phyloP scores from a whole-genome alignment of 2,888 invertebrate genomes.

The Folsomia manolachei region DNA sequence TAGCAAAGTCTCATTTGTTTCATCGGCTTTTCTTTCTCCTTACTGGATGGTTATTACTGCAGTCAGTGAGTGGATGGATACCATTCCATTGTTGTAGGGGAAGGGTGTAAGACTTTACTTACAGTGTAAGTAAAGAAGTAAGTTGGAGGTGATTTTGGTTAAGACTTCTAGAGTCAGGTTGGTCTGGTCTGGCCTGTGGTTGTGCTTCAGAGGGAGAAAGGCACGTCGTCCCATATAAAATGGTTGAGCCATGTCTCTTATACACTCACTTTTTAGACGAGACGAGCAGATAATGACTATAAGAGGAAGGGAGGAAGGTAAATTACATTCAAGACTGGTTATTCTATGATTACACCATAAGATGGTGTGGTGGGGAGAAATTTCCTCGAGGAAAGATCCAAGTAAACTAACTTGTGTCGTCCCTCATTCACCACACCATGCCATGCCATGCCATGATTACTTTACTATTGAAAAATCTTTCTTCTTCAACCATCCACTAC shows the following conservation, averaged over 20 bases:
- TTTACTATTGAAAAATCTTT: slow-evolving; percentile 22
- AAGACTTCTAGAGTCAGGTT: not conserved
- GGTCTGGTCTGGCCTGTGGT: no score
- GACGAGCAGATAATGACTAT: not conserved
- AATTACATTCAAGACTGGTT: not conserved
- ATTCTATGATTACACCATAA: not conserved
- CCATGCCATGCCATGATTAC: slow-evolving; percentile 2
- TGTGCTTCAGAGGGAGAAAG: not conserved
- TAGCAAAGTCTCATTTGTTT: not conserved
- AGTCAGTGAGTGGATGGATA: no score
- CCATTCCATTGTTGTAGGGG: no score
- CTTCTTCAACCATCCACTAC: slow-evolving; percentile 1
- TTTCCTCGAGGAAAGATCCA: slow-evolving; percentile 14
- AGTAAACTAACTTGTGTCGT: not conserved
- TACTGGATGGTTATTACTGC: no score
- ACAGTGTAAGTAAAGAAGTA: no score
- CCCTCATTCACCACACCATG: not conserved
- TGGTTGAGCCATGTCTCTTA: no score
- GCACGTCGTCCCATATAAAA: not conserved
- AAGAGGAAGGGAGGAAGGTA: not conserved
- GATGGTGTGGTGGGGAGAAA: slow-evolving; percentile 12
- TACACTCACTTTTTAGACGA: no score
- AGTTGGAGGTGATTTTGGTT: not conserved
- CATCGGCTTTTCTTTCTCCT: not conserved
- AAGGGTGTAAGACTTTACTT: no score